Base-by-base conservation (phyloP, 1,140 invertebrate genomes). In the Anadara kagoshimensis region DNA sequence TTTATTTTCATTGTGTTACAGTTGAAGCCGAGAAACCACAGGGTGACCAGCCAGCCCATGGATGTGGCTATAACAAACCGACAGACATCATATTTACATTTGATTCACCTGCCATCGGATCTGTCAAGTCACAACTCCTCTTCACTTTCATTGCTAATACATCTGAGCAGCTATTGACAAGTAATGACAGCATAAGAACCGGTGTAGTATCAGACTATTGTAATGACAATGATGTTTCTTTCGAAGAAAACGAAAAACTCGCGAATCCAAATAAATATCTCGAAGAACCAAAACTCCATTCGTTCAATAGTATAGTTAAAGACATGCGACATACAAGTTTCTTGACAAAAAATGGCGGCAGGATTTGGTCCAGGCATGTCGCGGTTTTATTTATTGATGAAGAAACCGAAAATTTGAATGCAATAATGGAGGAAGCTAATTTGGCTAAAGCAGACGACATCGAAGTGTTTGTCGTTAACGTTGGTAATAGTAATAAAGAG, bases 401-500 rank as follows among this genome's bases (percentile, higher is more conserved):
- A 11, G 44, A 45, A 11, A 69, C 29, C 2, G 69, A 65, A 18
- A 67, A 76, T 36, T 53, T 49, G 2, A 64, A 69, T n/a, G 24
- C 61, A 18, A 56, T 78, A 29, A 49, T 66, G 36, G 26, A 58
- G n/a, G 69, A 76, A 26, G 72, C 79, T 14, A 49, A 64, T 14
- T 41, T 62, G 12, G 59, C 68, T 5, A 77, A 76, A 22, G 51
- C 8, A 51, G n/a, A 56, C 12, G 74, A 71, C 14, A 78, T 82
- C 44, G 70, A 75, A 22, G 47, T 84, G 10, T 79, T 71, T 56
- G 69, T 76, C 12, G 70, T 83, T 10, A 71, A 66, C 10, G 57
- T 80, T 51, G 78, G 73, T 24, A 36, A 56, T 16, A 69, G 78
- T 18, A 67, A 79, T 14, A 3, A 47, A 7, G 24, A 64, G n/a